Base-by-base conservation (phyloP, 2,888 invertebrate genomes). In the Mellilla xanthometata region DNA sequence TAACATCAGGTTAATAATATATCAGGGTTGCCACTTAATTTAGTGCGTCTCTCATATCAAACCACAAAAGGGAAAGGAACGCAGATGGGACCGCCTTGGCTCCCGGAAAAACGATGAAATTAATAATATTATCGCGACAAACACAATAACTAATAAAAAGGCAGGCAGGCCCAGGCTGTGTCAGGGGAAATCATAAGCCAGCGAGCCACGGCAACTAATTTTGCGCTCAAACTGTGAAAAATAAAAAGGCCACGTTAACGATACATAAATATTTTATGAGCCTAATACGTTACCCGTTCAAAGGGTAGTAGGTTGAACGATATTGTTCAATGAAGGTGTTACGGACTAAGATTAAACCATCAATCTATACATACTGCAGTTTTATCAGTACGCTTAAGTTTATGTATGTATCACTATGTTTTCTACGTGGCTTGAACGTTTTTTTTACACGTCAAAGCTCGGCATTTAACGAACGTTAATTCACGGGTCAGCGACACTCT, bases 31-130 rank as follows among this genome's bases (percentile, higher is more conserved):
- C n/a, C n/a, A n/a, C n/a, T n/a, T n/a, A n/a, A n/a, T n/a, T n/a
- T n/a, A n/a, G n/a, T n/a, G n/a, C n/a, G n/a, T n/a, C 3, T 19
- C 15, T 19, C 15, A 19, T 19, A 19, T 19, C 6, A 1, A 5
- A 5, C 15, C 15, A 3, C n/a, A n/a, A n/a, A 6, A 19, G 15
- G 15, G 6, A 19, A 19, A 19, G 6, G 15, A 95, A 95, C 26
- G 91, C 93, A 52, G 94, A 95, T 72, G 96, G 96, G 15, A 95
- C 94, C 60, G 93, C 94, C 15, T 96, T 96, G 15, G 92, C 93
- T 47, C 95, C 95, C 52, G 96, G 96, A 53, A 92, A 94, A 67
- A 95, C 95, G 79, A 95, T 94, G 90, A 88, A 86, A 54, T 43
- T 49, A 47, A 49, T 49, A 46, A 49, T 49, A 46, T 29, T 44